Conservation (phyloP, 2,888 invertebrate genomes). For the Eristalinus aeneus region DNA sequence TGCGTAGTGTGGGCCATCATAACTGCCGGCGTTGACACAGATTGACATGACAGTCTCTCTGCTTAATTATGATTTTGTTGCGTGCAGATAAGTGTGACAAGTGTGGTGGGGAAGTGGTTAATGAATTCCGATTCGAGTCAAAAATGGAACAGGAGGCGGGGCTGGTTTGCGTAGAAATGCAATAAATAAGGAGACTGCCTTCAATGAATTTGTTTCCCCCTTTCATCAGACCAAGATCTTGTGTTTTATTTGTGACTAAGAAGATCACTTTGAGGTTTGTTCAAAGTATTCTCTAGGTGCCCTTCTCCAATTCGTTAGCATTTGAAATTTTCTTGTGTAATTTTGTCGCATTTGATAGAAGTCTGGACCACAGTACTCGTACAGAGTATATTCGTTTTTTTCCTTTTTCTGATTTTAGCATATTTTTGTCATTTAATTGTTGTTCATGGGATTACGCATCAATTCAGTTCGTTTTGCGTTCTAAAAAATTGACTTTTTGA, state of each 20-base stretch:
- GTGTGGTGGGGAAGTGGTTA: neutral
- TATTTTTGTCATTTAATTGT: too few species aligned
- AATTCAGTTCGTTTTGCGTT: too few species aligned
- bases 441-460: too few species aligned
- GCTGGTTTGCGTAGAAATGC: slow-evolving; percentile 35
- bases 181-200: neutral
- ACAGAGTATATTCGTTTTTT: too few species aligned
- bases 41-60: slow-evolving; percentile 34
- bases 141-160: slow-evolving; percentile 34
- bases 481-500: too few species aligned
- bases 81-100: neutral
- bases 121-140: neutral
- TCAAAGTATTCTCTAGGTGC: too few species aligned
- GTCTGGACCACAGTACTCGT: too few species aligned
- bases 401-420: too few species aligned
- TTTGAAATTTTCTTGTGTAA: too few species aligned
- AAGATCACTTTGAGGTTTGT: too few species aligned
- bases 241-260: neutral
- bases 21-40: slow-evolving; percentile 48
- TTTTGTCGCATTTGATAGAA: too few species aligned
- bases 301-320: too few species aligned
- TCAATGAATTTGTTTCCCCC: neutral
- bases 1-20: slow-evolving; percentile 39
- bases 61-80: slow-evolving; percentile 34
- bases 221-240: neutral